A percentile compares a stretch with the other conserved stretches of the same genome.
These are phyloP conservation scores for Lipophrys pholis DNA, from an alignment of 2,113 vertebrate species.

Conservation along the genomic window DNA sequence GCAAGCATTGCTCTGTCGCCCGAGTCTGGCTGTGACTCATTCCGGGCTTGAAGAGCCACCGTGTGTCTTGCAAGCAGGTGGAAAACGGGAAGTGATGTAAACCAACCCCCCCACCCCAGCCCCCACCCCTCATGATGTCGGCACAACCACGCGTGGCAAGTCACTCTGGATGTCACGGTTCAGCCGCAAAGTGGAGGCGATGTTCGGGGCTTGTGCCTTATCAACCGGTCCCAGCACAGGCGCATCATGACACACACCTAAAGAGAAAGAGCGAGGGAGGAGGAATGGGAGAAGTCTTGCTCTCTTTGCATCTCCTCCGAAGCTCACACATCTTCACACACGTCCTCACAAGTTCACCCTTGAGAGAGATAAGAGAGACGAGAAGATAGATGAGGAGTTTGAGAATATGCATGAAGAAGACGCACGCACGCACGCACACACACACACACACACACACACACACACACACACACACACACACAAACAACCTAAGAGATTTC, in stretches of 20 bases:
- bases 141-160: constrained; percentile 25
- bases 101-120: not conserved
- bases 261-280: constrained; percentile 2
- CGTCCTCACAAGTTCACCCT: constrained; percentile 52
- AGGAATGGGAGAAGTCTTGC: constrained; percentile 15
- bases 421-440: too few relatives aligned
- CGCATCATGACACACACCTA: constrained; percentile 43
- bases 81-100: constrained; percentile 27
- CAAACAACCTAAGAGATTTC: constrained; percentile 23
- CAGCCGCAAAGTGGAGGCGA: constrained; percentile 58
- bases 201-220: constrained; percentile 49
- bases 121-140: constrained; percentile 13
- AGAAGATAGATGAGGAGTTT: constrained; percentile 53
- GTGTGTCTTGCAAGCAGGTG: not conserved
- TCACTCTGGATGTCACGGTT: constrained; percentile 59
- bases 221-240: constrained; percentile 57
- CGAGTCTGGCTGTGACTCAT: constrained; percentile 50
- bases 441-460: not conserved
- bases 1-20: constrained; percentile 27
- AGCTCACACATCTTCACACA: constrained; percentile 31
- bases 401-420: constrained; percentile 34
- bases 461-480: constrained; percentile 17
- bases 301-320: constrained; percentile 36
- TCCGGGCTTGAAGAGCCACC: constrained; percentile 17
- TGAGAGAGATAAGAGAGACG: constrained; percentile 53